Evolutionary conservation across 2,113 vertebrate species (phyloP), one percentile per base, ranked within the genome.

Genomic region (Delphinus delphis): DNA sequence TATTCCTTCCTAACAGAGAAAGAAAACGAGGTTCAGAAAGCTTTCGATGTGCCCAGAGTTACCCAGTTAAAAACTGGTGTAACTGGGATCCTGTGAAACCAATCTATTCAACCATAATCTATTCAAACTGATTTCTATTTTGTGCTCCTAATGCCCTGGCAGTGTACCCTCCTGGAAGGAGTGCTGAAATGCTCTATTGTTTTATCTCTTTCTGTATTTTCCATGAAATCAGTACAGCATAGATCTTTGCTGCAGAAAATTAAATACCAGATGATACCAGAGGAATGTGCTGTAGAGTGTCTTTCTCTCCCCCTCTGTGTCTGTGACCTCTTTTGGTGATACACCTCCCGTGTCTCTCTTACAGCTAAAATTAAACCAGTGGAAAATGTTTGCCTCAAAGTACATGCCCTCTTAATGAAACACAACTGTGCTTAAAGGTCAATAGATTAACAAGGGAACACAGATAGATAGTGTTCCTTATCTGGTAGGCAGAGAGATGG

Each of bases 291-390:
- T 93, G 26, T 55, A 62, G 60, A 88, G 68, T 26, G 41, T 47
- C 76, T 91, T 85, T 89, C 83, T 74, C 53, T 82, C 44, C 33
- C 38, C 28, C 17, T 91, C 14, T 65, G 55, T 41, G 74, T 92
- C 67, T 44, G 50, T 95, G 96, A 94, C 86, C 83, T 95, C 91
- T 96, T 97, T 97, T 83, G 77, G 89, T 92, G 92, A 97, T 89
- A 50, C 44, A 82, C 67, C 88, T 89, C 79, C 73, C 86, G 63
- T 87, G 93, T 92, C 13, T 36, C 74, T 83, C 88, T 89, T 38
- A 87, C 12, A 63, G 96, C 96, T 97, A 97, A 98, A 97, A 97
- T 98, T 96, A 98, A 97, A 97, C 92, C 89, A 96, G 96, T 92
- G 92, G 92, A 90, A 95, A 96, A 96, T 93, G n/a, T 96, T 97